phyloP scores from a whole-genome alignment of 2,113 vertebrate species.

The Crotalus horridus region DNA sequence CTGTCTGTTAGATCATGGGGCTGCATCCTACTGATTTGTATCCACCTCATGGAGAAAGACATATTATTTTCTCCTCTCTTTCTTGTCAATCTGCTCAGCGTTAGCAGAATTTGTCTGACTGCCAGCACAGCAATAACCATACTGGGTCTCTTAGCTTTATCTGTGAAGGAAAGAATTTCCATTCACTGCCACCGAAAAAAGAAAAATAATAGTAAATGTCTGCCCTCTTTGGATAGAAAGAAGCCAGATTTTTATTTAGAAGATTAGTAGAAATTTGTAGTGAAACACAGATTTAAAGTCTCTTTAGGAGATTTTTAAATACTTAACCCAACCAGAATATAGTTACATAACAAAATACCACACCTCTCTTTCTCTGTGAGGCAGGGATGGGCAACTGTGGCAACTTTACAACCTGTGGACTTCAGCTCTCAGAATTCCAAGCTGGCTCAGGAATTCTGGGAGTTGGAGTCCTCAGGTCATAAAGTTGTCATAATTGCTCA shows the following conservation, averaged over 20 bases:
- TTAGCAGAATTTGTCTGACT: neutral
- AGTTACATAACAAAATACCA: rapidly evolving
- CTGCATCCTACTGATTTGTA: neutral
- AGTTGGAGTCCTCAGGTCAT: neutral
- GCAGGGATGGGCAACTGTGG: too few species aligned
- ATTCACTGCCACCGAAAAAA: neutral
- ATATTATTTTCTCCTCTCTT: neutral
- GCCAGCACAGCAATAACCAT: neutral
- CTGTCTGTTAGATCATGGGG: neutral
- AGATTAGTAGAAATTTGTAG: neutral
- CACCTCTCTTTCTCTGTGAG: neutral
- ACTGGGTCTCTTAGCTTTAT: neutral
- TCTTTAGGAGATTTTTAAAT: neutral
- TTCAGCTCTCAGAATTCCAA: neutral
- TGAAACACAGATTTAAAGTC: neutral
- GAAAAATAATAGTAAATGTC: neutral
- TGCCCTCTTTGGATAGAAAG: neutral
- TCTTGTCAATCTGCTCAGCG: neutral
- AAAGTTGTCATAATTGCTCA: neutral
- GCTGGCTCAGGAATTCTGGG: neutral
- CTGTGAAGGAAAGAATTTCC: neutral
- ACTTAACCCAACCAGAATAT: neutral
- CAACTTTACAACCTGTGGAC: neutral
- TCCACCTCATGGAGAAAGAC: neutral
- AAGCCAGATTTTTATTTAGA: neutral